Base-by-base conservation (phyloP, 2,888 invertebrate species). In the Colletes collaris region DNA sequence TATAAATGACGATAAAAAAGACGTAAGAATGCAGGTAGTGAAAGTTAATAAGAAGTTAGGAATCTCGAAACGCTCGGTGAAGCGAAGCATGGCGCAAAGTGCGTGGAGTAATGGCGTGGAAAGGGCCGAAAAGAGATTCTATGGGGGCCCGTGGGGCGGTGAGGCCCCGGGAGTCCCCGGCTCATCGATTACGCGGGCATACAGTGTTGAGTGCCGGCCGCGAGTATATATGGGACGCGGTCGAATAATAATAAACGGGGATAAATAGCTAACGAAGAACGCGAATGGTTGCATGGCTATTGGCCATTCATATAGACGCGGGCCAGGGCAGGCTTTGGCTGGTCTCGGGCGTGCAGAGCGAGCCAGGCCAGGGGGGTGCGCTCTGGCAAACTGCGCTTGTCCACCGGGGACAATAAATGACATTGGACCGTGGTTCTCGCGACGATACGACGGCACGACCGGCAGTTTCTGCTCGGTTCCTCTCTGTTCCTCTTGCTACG, bases 361-460 rank as follows among this genome's bases (percentile, higher is more conserved):
- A 60, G 64, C 50, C 68, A 52, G 72, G 69, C 58, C 68, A 55
- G 79, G 62, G 76, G 83, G 82, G 72, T 79, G 79, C 72, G 76
- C 81, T 70, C 78, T 79, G 77, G 86, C 83, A 78, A 85, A 86
- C 84, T 77, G 82, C 79, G 85, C 83, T 78, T 78, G 83, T 87
- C 82, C 85, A 79, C 78, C 76, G 59, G 76, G 85, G 87, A 89
- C 89, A 88, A 89, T 86, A 89, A 89, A 89, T 88, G 89, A 89
- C 89, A 86, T 88, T 82, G 87, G 82, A 83, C 79, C 86, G 86
- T 79, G 85, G 78, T 82, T 88, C 85, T 86, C 88, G 86, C 87
- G 85, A 85, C 84, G 82, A 75, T 82, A 83, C 82, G 84, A 81
- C 83, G 75, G 86, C 83, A 82, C 84, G 87, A 85, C 82, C 85